Base-by-base conservation (phyloP, 2,888 invertebrate genomes). In the Drosophila mulleri region DNA sequence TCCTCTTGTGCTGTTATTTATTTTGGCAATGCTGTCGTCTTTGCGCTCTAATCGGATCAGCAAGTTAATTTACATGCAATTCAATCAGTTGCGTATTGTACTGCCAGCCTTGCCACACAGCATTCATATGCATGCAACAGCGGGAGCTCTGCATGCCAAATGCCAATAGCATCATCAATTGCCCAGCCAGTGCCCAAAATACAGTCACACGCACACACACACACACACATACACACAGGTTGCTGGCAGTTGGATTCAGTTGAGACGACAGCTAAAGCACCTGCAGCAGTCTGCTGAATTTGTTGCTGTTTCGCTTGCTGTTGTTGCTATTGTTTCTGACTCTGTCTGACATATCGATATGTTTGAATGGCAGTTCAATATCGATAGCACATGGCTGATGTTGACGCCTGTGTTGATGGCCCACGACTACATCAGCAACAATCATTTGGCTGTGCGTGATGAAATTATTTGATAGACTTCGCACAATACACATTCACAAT, bases 61-160 rank as follows among this genome's bases (percentile, higher is more conserved):
- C 76, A 86, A 88, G 84, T 83, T 88, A 88, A 85, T 85, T 85
- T 85, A 81, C 84, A 86, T 88, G 84, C 84, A 85, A 79, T 86
- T 83, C 84, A 85, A 85, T 85, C 84, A 85, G 81, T 73, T 76
- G 67, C 71, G 61, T 78, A 80, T 88, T 85, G 82, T 83, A 57
- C 58, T 54, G 47, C 56, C 66, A 58, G n/a, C 47, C 54, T 45
- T 42, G 41, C 47, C 59, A 26, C 47, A 37, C 42, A 14, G 29
- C 18, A 48, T 54, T 26, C 53, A 35, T 39, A 42, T 73, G 73
- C 37, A 53, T 71, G 75, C 74, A 73, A 67, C 61, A 65, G 52
- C 45, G 57, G 61, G 45, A 47, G 44, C 61, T 53, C 61, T 59
- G 65, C 76, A 61, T 61, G 45, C 41, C 61, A 50, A 72, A 47